Percentiles rank a stretch among this genome's conserved stretches.
Evolutionary conservation across 2,888 invertebrate genomes (phyloP).

Genomic region (Pammene fasciana): DNA sequence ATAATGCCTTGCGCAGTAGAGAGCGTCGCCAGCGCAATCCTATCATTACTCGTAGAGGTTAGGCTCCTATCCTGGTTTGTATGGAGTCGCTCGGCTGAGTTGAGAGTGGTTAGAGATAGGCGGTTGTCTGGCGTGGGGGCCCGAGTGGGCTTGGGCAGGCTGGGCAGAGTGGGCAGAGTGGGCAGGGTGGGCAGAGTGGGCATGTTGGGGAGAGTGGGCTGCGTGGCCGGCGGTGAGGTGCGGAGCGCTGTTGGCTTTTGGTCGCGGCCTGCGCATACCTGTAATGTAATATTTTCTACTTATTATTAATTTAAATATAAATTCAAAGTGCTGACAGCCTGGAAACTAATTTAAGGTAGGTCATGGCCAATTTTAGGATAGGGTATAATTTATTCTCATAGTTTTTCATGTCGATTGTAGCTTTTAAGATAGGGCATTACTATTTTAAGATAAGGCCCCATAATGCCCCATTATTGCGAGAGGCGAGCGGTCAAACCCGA

Average conservation of each 20-base stretch:
- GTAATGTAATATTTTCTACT: slow-evolving; percentile 30
- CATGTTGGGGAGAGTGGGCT: slow-evolving; percentile 59
- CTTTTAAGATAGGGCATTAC: too few species aligned
- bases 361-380: too few species aligned
- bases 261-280: slow-evolving; percentile 81
- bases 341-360: too few species aligned
- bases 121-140: slow-evolving; percentile 65
- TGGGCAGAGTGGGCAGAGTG: slow-evolving; percentile 51
- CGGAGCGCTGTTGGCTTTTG: slow-evolving; percentile 72
- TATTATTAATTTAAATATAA: too few species aligned
- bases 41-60: slow-evolving; percentile 56
- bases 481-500: too few species aligned
- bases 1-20: slow-evolving; percentile 73
- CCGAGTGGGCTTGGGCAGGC: slow-evolving; percentile 64
- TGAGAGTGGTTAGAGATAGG: slow-evolving; percentile 61
- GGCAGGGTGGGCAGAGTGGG: slow-evolving; percentile 66
- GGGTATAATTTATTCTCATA: too few species aligned
- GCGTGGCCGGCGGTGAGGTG: slow-evolving; percentile 69
- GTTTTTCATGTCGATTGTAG: too few species aligned
- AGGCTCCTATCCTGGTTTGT: slow-evolving; percentile 56
- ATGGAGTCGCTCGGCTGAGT: slow-evolving; percentile 64
- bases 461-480: too few species aligned
- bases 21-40: slow-evolving; percentile 68
- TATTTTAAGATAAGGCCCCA: too few species aligned
- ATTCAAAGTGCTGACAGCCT: too few species aligned